Base-by-base conservation (phyloP, 1,140 invertebrate genomes). In the Zophobas atratus region DNA sequence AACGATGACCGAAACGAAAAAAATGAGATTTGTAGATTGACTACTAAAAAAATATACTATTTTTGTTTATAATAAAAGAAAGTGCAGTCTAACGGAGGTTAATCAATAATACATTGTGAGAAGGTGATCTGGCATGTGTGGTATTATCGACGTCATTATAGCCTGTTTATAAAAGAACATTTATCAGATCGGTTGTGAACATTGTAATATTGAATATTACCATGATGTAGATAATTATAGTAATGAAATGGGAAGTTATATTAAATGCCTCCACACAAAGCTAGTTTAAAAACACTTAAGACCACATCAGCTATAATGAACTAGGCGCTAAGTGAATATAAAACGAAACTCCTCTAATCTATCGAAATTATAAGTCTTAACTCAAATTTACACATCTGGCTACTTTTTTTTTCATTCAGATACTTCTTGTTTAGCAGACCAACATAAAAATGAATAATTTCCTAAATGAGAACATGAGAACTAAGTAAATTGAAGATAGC, bases 201-300 rank as follows among this genome's bases (percentile, higher is more conserved):
- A 72, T 56, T 77, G 75, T 77, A 70, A 71, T 77, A 77, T 77
- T 77, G 67, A 77, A 77, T 77, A 77, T 77, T 77, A 77, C 49
- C 60, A 51, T 71, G 51, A 56, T 77, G 67, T 49, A 77, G 67
- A 77, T 77, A 73, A 77, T 73, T 73, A 77, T 43, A 56, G 76
- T 72, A 72, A 77, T 77, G 67, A 73, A 77, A 77, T 77, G 46
- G 70, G 49, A 56, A 57, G 49, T 77, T 75, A 67, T 75, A 75
- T 46, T 75, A 75, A 75, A 43, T 55, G 70, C 70, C 51, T 55
- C 57, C 55, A 57, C 71, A 73, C 46, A 72, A 56, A 72, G 76
- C 76, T 73, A 77, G 51, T 77, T 77, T 60, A 73, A 73, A 73
- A 77, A 77, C 76, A 77, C 76, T 60, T 75, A 75, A 75, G 38